These are phyloP conservation scores for Lamellibrachia columna DNA, from an alignment of 2,888 invertebrate genomes.

Conservation along the genomic window DNA sequence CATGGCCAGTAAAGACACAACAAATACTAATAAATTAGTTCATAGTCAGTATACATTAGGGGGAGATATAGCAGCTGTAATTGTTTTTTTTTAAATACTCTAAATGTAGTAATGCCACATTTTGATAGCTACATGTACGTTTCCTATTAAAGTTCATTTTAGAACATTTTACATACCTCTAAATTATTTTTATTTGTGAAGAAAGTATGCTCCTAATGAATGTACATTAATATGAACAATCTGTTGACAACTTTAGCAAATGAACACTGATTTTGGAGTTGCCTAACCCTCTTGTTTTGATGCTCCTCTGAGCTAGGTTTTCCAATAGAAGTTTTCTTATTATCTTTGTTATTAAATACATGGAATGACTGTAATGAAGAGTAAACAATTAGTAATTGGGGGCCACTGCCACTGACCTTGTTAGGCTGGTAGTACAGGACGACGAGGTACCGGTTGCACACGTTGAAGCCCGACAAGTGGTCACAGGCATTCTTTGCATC, in stretches of 20 bases:
- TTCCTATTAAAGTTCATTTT: too few species aligned
- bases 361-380: not conserved
- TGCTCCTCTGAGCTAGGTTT: not conserved
- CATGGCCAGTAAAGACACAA: not conserved
- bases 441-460: constrained; percentile 98
- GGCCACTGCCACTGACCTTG: constrained; percentile 64
- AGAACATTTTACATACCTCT: too few species aligned
- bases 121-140: too few species aligned
- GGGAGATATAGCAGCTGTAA: too few species aligned
- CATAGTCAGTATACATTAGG: too few species aligned
- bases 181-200: not conserved
- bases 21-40: too few species aligned
- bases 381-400: not conserved
- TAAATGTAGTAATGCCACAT: too few species aligned
- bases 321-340: not conserved
- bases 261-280: too few species aligned
- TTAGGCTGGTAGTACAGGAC: constrained; percentile 92
- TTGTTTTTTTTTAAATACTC: too few species aligned
- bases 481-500: constrained; percentile 99
- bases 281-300: too few species aligned
- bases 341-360: not conserved
- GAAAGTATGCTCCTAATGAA: not conserved
- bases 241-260: too few species aligned
- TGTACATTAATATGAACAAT: not conserved
- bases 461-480: constrained; percentile 98